These are phyloP conservation scores for Mycalesis mineus DNA, from an alignment of 2,888 invertebrate species.

Conservation along the genomic window DNA sequence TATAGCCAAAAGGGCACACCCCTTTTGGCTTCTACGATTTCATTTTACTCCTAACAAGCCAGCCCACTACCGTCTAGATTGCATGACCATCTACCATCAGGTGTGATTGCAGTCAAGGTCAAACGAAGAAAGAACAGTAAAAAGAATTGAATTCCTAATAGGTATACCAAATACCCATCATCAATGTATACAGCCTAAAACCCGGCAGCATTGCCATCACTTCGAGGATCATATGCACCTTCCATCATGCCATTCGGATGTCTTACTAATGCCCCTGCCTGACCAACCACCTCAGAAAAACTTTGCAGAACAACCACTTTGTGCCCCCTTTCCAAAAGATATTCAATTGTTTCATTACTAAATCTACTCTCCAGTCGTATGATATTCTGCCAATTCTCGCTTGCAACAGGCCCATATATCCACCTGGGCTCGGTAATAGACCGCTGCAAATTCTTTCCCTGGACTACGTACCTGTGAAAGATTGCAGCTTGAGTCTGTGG, in stretches of 20 bases:
- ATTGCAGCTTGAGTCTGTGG: slow-evolving; percentile 65
- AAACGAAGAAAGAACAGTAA: too few species aligned
- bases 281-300: slow-evolving; percentile 49
- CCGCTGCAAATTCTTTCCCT: slow-evolving; percentile 50
- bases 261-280: slow-evolving; percentile 60
- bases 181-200: slow-evolving; percentile 38
- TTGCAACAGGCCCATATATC: slow-evolving; percentile 50
- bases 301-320: slow-evolving; percentile 42
- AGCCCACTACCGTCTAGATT: too few species aligned
- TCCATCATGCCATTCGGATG: slow-evolving; percentile 57
- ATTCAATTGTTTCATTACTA: slow-evolving; percentile 45
- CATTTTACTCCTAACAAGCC: too few species aligned
- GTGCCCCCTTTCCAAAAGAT: slow-evolving; percentile 56
- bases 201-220: slow-evolving; percentile 63
- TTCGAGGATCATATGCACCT: slow-evolving; percentile 62
- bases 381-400: slow-evolving; percentile 34
- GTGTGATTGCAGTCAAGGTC: too few species aligned
- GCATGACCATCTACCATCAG: too few species aligned
- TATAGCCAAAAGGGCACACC: too few species aligned
- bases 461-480: slow-evolving; percentile 66
- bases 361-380: slow-evolving; percentile 58
- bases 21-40: too few species aligned
- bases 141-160: too few species aligned
- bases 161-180: too few species aligned
- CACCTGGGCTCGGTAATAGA: slow-evolving; percentile 58